Evolutionary conservation across 2,797 vertebrate genomes (phyloP).

Genomic region (Menidia menidia): DNA sequence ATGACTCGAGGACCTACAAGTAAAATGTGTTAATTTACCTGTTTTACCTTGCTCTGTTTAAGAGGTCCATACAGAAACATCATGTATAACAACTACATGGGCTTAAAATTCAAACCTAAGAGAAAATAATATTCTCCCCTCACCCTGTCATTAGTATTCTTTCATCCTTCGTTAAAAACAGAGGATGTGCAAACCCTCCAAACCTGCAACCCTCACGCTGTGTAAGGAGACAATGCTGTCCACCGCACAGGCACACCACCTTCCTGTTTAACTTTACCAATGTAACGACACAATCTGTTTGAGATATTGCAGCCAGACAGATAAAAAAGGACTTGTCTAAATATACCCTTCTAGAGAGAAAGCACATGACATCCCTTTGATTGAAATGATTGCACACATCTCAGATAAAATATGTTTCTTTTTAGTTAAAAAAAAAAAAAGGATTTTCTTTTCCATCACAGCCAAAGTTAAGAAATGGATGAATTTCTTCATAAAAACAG

Average conservation of each 20-base stretch:
- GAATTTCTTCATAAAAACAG: conserved; percentile 79
- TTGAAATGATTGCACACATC: conserved; percentile 61
- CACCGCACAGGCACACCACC: no score
- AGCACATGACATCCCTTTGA: conserved; percentile 9
- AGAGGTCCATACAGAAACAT: no score
- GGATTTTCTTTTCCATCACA: conserved; percentile 76
- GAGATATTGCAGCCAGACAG: no score
- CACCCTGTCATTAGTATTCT: no score
- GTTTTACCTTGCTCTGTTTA: no score
- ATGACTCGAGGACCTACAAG: no score
- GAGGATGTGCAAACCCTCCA: background rate
- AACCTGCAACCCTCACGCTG: background rate
- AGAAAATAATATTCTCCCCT: no score
- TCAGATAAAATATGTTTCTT: conserved; percentile 83
- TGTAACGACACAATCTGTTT: no score
- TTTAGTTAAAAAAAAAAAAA: conserved; percentile 80
- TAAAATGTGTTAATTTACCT: no score
- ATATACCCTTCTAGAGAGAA: background rate
- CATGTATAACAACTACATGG: no score
- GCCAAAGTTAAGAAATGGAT: conserved; percentile 81
- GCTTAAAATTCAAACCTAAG: no score
- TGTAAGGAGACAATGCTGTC: background rate
- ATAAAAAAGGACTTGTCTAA: background rate
- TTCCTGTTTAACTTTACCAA: no score
- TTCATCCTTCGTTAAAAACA: background rate